Base-by-base conservation (phyloP, 92 coral and sea anemone species). In the Parazoanthus atlanticus region DNA sequence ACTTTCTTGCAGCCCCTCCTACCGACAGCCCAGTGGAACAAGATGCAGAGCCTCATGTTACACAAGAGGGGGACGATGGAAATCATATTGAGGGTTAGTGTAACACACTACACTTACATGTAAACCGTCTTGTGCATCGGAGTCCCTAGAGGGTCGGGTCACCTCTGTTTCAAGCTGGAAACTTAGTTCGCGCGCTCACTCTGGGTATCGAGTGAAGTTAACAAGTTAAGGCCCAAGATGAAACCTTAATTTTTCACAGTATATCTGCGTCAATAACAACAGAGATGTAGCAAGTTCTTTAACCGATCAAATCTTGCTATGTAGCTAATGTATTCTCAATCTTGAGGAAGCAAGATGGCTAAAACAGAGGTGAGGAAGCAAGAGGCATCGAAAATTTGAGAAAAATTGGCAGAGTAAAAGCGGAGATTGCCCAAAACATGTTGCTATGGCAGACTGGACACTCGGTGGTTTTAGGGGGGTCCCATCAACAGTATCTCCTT, bases 1-100 rank as follows among this genome's bases (percentile, higher is more conserved):
- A 29, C 65, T 30, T 73, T 76, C n/a, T n/a, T 71, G 4, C 81
- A 96, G 98, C 61, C 79, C 16, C 67, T 81, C 78, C 46, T 91
- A 21, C 73, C 73, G 5, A 90, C 93, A 52, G 79, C 58, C 26
- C 90, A 89, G 46, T 93, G 98, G 95, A 41, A 79, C 85, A 92
- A 84, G 74, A 91, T 88, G 54, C 98, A 96, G 61, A 82, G 97
- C 52, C 93, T 96, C 49, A 91, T 90, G 88, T 92, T 94, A 12
- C 99, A 95, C 90, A 95, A 97, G 91, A 86, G 97, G 74, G 90
- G 88, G 77, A 95, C 99, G 16, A 95, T 97, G 98, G 99, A 97
- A 64, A 96, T 95, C 61, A 90, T 97, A 72, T 78, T 97, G 2
- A 95, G 95, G 95, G 99, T 97, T 71, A 26, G 93, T 92, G 64